Conservation (phyloP, 2,888 invertebrate genomes). For the Agrochola lota region DNA sequence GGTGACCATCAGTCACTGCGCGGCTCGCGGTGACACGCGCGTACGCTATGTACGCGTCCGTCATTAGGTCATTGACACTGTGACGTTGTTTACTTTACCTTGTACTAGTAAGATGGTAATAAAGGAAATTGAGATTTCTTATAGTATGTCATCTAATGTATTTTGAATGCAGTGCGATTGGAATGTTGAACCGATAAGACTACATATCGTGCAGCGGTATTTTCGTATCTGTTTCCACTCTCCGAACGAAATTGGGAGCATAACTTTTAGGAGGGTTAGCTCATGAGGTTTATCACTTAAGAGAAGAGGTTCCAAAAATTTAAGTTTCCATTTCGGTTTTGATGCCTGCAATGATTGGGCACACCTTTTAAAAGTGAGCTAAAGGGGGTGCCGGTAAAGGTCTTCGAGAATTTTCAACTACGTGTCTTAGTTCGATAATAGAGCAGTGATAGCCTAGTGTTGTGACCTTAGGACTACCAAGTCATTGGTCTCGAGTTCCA, state of each 20-base stretch:
- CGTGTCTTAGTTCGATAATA: not conserved
- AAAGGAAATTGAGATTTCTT: not conserved
- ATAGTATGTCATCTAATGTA: not conserved
- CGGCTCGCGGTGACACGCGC: conserved; percentile 30
- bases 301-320: not conserved
- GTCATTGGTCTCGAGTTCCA: no score
- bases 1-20: conserved; percentile 56
- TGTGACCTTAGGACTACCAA: no score
- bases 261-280: not conserved
- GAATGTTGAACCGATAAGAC: not conserved
- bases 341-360: not conserved
- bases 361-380: not conserved
- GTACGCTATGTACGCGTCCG: conserved; percentile 40
- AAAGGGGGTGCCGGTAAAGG: not conserved
- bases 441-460: no score
- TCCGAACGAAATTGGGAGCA: not conserved
- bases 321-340: not conserved
- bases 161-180: not conserved
- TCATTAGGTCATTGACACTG: conserved; percentile 66
- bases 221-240: not conserved
- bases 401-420: not conserved
- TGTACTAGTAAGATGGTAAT: conserved; percentile 6
- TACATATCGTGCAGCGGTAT: not conserved
- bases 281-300: not conserved
- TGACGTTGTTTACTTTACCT: conserved; percentile 54